Percentiles rank a stretch among this genome's conserved stretches.
These are phyloP conservation scores for Macrophya alboannulata DNA, from an alignment of 2,888 invertebrate species.

Conservation along the genomic window DNA sequence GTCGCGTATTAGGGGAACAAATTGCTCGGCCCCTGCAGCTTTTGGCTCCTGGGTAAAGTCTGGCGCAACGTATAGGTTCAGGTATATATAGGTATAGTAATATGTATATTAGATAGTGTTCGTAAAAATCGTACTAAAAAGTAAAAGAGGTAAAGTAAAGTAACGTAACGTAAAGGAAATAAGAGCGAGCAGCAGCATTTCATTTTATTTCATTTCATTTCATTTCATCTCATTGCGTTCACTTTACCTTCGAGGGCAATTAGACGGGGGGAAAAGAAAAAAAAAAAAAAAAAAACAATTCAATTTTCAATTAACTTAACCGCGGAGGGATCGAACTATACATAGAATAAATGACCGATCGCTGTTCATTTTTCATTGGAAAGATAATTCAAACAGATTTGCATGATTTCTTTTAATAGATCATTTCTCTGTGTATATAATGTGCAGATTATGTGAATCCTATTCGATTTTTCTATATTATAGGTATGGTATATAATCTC, in stretches of 20 bases:
- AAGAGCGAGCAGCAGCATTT: neutral
- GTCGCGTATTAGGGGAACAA: conserved; percentile 31
- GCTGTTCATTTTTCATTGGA: neutral
- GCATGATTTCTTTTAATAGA: neutral
- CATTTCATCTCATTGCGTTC: neutral
- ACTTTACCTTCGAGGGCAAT: neutral
- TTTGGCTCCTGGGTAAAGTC: conserved; percentile 11
- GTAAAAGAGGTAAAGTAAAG: conserved; percentile 4
- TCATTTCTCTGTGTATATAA: neutral
- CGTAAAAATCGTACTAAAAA: neutral
- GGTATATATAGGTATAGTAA: neutral
- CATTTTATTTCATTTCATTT: neutral
- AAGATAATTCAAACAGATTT: neutral
- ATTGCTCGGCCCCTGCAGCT: neutral
- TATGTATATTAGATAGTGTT: neutral
- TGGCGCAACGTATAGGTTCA: neutral
- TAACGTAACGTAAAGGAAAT: neutral
- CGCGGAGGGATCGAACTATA: neutral
- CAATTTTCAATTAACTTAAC: neutral
- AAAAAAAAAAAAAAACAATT: neutral
- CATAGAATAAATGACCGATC: neutral
- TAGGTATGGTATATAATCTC: neutral
- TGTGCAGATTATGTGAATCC: neutral
- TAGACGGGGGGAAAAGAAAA: too few species aligned
- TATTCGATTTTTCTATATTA: neutral